Percentiles rank a stretch among this genome's conserved stretches.
phyloP scores from a whole-genome alignment of 2,113 vertebrate species.

The Eulacestoma nigropectus region DNA sequence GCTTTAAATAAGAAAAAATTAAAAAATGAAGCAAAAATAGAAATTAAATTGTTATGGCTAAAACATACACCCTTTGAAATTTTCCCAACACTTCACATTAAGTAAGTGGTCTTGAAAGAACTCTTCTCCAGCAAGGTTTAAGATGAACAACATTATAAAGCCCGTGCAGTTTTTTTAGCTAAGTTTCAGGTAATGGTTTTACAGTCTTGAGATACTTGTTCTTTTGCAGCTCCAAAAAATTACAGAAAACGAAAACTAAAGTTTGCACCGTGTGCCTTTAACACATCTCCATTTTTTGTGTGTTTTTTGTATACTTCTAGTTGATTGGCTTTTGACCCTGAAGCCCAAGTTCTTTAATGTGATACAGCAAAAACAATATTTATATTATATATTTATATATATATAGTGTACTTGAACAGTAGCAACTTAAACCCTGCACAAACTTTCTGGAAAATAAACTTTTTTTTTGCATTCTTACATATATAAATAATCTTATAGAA shows the following conservation, averaged over 20 bases:
- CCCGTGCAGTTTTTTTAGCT: constrained; percentile 57
- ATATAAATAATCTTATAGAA: constrained; percentile 84
- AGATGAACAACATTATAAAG: constrained; percentile 70
- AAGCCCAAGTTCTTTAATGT: constrained; percentile 74
- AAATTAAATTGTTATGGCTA: constrained; percentile 69
- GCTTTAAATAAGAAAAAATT: constrained; percentile 86
- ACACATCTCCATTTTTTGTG: constrained; percentile 53
- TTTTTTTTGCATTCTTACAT: constrained; percentile 74
- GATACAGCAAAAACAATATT: constrained; percentile 73
- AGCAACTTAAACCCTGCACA: constrained; percentile 78
- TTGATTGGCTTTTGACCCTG: constrained; percentile 66
- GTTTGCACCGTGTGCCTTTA: constrained; percentile 46
- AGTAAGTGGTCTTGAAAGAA: constrained; percentile 75
- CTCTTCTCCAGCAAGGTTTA: constrained; percentile 70
- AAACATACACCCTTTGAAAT: constrained; percentile 76
- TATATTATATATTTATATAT: constrained; percentile 69
- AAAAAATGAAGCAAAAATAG: constrained; percentile 71
- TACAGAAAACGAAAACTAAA: constrained; percentile 60
- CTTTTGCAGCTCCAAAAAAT: constrained; percentile 60
- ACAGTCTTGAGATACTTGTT: constrained; percentile 62
- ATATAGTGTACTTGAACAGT: constrained; percentile 70
- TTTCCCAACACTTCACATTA: constrained; percentile 76
- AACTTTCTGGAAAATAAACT: constrained; percentile 78
- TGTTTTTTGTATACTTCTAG: constrained; percentile 48
- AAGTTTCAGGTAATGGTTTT: constrained; percentile 53